Conservation (phyloP, 1,140 invertebrate genomes). For the Microvelia longipes region DNA sequence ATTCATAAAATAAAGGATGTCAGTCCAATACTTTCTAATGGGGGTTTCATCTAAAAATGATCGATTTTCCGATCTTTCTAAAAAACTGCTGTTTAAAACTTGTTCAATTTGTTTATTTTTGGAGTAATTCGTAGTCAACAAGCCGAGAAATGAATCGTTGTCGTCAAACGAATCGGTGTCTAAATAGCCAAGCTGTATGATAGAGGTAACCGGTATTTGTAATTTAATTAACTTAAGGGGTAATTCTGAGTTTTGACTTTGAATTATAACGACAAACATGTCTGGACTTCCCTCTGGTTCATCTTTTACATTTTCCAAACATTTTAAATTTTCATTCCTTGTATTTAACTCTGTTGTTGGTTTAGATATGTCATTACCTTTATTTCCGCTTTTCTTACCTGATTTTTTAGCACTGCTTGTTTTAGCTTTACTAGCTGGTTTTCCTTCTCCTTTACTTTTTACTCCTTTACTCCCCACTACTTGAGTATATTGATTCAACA, state of each 20-base stretch:
- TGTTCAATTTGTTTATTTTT: not conserved
- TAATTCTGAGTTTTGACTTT: not conserved
- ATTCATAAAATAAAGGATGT: not conserved
- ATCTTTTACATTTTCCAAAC: not conserved
- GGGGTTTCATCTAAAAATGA: not conserved
- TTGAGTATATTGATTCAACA: not conserved
- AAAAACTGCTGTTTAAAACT: not conserved
- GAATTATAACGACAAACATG: not conserved
- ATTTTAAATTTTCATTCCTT: not conserved
- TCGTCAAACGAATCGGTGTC: not conserved
- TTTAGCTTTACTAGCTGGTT: not conserved
- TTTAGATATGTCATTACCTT: not conserved
- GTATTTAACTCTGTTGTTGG: not conserved
- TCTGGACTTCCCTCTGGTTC: not conserved
- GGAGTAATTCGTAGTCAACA: not conserved
- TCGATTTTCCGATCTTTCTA: not conserved
- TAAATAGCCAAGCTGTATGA: not conserved
- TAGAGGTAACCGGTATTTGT: not conserved
- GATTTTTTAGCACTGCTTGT: not conserved
- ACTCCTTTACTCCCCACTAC: not conserved
- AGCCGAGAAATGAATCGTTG: not conserved
- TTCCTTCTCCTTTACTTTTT: not conserved
- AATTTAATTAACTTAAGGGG: not conserved
- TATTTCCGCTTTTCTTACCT: not conserved
- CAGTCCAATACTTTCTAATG: not conserved